Evolutionary conservation across 2,797 vertebrate genomes (phyloP), one percentile per base, ranked within the genome.

Genomic region (Eupleurogrammus muticus): DNA sequence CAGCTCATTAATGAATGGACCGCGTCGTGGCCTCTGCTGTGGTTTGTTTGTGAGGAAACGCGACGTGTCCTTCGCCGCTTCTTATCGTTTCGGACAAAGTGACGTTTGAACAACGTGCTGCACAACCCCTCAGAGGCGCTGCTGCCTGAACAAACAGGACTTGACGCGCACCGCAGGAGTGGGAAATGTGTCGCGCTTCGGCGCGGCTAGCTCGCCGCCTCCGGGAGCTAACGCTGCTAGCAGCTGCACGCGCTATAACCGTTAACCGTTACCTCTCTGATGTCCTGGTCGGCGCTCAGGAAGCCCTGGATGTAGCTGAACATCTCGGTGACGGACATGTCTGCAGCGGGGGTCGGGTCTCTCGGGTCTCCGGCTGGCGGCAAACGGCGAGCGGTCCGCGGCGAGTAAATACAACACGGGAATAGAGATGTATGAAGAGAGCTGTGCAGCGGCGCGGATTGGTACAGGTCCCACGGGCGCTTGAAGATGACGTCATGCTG

Each of bases 271-370:
- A 96, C 97, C 97, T 98, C 97, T 82, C 97, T 92, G 72, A 97
- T 87, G 78, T 98, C 97, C 92, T 98, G 97, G 88, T 98, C 97
- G 1, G 95, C 96, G 71, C 95, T 96, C 80, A 98, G 83, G 64
- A 95, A 97, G 14, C 94, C 95, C 85, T 98, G 97, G 57, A 99
- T 95, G 73, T 93, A 92, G 63, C 93, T 94, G 87, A 99, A 98
- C 96, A 98, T 97, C 72, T 96, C 96, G 40, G 95, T 96, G 42
- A 98, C 97, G 19, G 97, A 97, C 97, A 98, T 99, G 3, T 76
- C 52, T 46, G 20, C 1, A 9, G 8, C 0, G 2, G 9, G 50
- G 0, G n/a, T n/a, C n/a, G n/a, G n/a, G n/a, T n/a, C n/a, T n/a
- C n/a, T 3, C 1, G 35, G 3, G 11, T 21, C 7, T 5, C 2